phyloP scores from a whole-genome alignment of 2,888 invertebrate species.

The Rhingia rostrata region DNA sequence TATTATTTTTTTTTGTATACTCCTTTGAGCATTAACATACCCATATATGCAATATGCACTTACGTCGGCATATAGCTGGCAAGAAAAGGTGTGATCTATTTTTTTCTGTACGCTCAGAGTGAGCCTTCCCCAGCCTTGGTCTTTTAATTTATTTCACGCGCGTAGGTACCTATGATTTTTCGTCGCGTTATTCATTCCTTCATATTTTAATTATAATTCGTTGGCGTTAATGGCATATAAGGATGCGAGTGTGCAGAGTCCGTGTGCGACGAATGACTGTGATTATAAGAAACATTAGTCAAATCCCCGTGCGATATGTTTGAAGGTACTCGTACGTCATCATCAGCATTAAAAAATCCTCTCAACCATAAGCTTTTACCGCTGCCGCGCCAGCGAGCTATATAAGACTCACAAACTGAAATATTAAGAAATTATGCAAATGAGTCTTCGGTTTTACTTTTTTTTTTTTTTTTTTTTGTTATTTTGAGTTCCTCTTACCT shows the following conservation, averaged over 20 bases:
- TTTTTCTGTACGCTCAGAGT: conserved; percentile 18
- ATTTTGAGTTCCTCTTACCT: conserved; percentile 58
- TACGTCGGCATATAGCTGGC: not conserved
- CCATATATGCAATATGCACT: not conserved
- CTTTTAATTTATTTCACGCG: conserved; percentile 67
- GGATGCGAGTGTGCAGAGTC: conserved; percentile 64
- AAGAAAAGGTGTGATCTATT: conserved; percentile 45
- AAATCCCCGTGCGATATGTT: conserved; percentile 62
- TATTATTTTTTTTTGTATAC: conserved; percentile 39
- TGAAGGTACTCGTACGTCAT: conserved; percentile 30
- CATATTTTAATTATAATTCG: conserved; percentile 73
- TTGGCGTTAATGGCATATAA: conserved; percentile 71
- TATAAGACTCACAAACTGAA: conserved; percentile 78
- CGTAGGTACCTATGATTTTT: conserved; percentile 37
- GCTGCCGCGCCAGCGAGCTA: conserved; percentile 4
- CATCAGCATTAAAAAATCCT: conserved; percentile 70
- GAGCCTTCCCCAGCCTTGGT: conserved; percentile 51
- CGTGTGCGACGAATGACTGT: conserved; percentile 60
- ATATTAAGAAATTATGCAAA: conserved; percentile 83
- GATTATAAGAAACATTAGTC: conserved; percentile 75
- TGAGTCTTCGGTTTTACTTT: conserved; percentile 79
- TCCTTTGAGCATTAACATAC: conserved; percentile 33
- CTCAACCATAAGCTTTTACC: conserved; percentile 73
- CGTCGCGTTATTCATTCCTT: conserved; percentile 33
- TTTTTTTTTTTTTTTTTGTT: no score